Evolutionary conservation across 2,113 vertebrate genomes (phyloP).

Genomic region (Aldabrachelys gigantea): DNA sequence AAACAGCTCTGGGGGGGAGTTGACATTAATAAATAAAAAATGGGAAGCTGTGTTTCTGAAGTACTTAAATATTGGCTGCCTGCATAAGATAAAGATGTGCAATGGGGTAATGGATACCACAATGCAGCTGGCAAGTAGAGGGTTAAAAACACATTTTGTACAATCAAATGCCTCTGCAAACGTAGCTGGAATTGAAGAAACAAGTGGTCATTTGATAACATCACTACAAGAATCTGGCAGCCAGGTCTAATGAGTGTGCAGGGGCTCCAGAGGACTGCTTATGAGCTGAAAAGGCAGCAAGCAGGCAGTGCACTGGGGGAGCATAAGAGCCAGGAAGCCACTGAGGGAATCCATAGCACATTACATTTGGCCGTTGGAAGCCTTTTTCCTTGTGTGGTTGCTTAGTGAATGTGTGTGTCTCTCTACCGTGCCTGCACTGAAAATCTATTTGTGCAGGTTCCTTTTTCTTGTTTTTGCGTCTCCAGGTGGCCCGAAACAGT

Average conservation of each 20-base stretch:
- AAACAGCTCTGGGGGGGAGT: background rate
- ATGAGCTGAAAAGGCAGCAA: background rate
- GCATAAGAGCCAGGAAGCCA: background rate
- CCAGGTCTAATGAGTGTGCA: background rate
- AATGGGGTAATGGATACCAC: background rate
- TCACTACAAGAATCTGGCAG: background rate
- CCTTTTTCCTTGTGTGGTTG: background rate
- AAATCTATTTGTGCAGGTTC: background rate
- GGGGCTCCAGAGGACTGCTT: background rate
- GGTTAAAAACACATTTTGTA: background rate
- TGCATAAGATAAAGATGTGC: background rate
- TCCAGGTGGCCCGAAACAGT: background rate
- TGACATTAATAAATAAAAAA: background rate
- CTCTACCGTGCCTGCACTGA: background rate
- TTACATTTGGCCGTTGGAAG: background rate
- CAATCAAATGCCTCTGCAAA: constrained; percentile 9
- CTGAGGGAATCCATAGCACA: background rate
- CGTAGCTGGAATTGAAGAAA: background rate
- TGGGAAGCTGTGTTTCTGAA: background rate
- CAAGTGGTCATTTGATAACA: background rate
- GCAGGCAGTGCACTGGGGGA: background rate
- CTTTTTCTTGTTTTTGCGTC: background rate
- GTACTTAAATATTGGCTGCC: background rate
- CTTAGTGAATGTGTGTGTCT: background rate
- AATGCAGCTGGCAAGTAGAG: background rate